A percentile compares a stretch with the other conserved stretches of the same genome.
Conservation (phyloP, 2,797 vertebrate genomes). For the Uromys caudimaculatus region DNA sequence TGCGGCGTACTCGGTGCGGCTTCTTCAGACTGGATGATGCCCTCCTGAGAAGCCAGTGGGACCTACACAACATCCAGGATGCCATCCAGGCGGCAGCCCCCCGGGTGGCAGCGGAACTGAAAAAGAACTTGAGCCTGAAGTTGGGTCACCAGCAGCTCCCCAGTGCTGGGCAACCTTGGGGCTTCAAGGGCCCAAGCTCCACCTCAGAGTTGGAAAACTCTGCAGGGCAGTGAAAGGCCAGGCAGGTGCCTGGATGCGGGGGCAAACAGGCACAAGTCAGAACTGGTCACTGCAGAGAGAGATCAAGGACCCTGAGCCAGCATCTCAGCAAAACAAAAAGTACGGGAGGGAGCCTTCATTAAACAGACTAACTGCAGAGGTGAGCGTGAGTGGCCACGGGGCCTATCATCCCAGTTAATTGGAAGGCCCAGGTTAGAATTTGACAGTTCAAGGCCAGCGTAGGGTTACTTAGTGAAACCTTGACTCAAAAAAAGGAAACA, state of each 20-base stretch:
- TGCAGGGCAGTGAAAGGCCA: not conserved
- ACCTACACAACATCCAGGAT: conserved; percentile 86
- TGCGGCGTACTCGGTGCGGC: conserved; percentile 93
- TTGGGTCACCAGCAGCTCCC: not conserved
- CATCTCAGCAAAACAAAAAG: not conserved
- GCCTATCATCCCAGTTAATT: not conserved
- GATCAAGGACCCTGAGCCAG: not conserved
- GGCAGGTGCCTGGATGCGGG: not conserved
- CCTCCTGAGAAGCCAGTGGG: conserved; percentile 92
- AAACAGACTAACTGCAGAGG: not conserved
- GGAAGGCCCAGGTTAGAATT: not conserved
- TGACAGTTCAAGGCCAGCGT: not conserved
- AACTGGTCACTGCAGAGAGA: not conserved
- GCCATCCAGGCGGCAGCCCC: conserved; percentile 85
- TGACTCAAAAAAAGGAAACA: not conserved
- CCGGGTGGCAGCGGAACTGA: conserved; percentile 79
- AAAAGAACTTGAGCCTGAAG: conserved; percentile 61
- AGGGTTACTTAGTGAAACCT: not conserved
- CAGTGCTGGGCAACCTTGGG: not conserved
- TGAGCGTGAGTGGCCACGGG: not conserved
- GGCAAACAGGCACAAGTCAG: not conserved
- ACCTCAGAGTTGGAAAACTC: not conserved
- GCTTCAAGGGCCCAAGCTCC: not conserved
- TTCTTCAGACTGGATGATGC: conserved; percentile 91
- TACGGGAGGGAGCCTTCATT: not conserved